Percentiles rank a stretch among this genome's conserved stretches.
These are phyloP conservation scores for Tenualosa thibaudeaui DNA, from an alignment of 2,797 vertebrate species.

Conservation along the genomic window DNA sequence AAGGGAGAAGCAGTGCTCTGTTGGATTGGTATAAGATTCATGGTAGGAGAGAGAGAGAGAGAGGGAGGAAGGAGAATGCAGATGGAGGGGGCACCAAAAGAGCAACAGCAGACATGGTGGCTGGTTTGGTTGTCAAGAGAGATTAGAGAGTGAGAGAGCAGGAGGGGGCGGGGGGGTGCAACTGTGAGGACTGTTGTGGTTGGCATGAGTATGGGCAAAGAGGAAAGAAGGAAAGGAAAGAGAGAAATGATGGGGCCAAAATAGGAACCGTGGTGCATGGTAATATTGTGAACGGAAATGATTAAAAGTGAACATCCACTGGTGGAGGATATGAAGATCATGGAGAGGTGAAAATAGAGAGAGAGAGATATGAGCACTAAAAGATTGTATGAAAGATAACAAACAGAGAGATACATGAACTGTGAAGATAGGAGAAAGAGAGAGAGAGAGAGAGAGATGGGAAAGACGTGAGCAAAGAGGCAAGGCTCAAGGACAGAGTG, in stretches of 20 bases:
- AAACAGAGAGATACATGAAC: not conserved
- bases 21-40: not conserved
- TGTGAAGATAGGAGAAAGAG: not conserved
- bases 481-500: not conserved
- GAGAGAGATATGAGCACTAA: not conserved
- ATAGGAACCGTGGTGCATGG: not conserved
- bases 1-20: constrained; percentile 6
- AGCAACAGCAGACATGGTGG: not conserved
- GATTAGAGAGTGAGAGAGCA: not conserved
- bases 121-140: not conserved
- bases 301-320: not conserved
- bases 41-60: not conserved
- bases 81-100: not conserved
- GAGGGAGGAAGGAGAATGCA: not conserved
- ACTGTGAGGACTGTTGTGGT: not conserved
- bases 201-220: not conserved
- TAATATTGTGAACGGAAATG: not conserved
- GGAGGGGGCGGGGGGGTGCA: not conserved
- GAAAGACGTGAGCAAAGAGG: not conserved
- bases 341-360: not conserved
- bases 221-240: not conserved
- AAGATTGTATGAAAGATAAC: not conserved
- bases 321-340: not conserved
- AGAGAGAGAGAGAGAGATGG: not conserved
- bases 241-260: not conserved